Evolutionary conservation across 2,797 vertebrate genomes (phyloP), one percentile per base, ranked within the genome.

Genomic region (Delichon dasypus): DNA sequence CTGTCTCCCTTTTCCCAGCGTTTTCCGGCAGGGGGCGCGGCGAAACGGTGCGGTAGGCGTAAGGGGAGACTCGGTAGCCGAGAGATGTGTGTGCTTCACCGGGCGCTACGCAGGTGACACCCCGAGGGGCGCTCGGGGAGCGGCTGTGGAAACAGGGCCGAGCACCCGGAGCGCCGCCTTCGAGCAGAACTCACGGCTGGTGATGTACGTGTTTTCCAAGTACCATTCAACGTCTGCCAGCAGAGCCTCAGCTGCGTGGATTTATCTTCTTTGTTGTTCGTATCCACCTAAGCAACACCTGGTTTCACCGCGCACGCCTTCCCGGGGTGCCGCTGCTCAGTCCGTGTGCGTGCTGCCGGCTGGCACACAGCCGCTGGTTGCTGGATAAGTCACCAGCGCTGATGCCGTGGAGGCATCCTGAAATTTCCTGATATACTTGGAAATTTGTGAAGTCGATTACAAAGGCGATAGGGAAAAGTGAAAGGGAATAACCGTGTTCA

Each of bases 31-130:
- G 38, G 11, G 21, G 2, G 70, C n/a, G 3, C 2, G 5, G 21
- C 2, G 0, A 1, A 15, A 10, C 0, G 5, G 2, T 4, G 66
- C 0, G 15, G 25, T 23, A 0, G 0, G 22, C 6, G 8, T 14
- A 1, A 13, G 42, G 30, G 16, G 29, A 5, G 15, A 3, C 3
- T 1, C 0, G n/a, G 2, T 1, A 6, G 32, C 4, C 7, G 55
- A 7, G 23, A 5, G 29, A 3, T 22, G 42, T 7, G 20, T 5
- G 27, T 5, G 1, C 48, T 7, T 15, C 29, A 1, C 8, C 7
- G 0, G 11, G 26, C 7, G 30, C 32, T 13, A 0, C 13, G 6
- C 18, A 9, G 38, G 44, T 4, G 47, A 4, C 16, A 6, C 5
- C 20, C 20, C 27, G 11, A 18, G 38, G 1, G 29, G 30, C 18